Percentiles rank a stretch among this genome's conserved stretches.
phyloP scores from a whole-genome alignment of 2,797 vertebrate genomes.

The Lagorchestes hirsutus region DNA sequence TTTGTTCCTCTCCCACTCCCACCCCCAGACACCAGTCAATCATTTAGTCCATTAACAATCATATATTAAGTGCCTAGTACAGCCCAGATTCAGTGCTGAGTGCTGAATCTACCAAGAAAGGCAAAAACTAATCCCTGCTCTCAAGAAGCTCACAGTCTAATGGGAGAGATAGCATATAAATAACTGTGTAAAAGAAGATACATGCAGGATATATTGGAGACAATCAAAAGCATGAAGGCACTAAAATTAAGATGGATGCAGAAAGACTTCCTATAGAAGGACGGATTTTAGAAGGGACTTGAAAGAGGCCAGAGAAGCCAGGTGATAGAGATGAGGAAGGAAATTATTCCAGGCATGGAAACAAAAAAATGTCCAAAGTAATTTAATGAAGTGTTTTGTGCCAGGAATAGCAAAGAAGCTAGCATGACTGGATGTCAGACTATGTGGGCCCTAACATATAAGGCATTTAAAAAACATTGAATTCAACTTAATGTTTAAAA shows the following conservation, averaged over 20 bases:
- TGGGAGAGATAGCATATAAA: neutral
- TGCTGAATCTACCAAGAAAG: neutral
- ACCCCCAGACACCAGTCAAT: neutral
- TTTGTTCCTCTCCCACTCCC: neutral
- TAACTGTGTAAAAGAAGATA: neutral
- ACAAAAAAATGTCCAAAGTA: neutral
- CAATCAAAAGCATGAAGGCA: neutral
- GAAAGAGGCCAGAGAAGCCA: neutral
- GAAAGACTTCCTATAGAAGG: neutral
- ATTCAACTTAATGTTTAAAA: neutral
- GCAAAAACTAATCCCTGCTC: neutral
- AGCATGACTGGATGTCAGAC: neutral
- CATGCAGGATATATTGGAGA: neutral
- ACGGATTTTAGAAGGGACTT: neutral
- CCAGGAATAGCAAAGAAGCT: neutral
- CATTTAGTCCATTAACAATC: neutral
- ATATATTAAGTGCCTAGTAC: neutral
- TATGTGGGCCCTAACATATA: neutral
- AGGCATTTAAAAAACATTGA: neutral
- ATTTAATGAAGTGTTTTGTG: neutral
- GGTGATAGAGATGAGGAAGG: neutral
- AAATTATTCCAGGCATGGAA: neutral
- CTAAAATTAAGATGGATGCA: neutral
- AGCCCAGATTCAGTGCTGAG: neutral
- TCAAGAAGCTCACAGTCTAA: neutral